phyloP scores from a whole-genome alignment of 2,888 invertebrate species.

The Harpagoxenus sublaevis region DNA sequence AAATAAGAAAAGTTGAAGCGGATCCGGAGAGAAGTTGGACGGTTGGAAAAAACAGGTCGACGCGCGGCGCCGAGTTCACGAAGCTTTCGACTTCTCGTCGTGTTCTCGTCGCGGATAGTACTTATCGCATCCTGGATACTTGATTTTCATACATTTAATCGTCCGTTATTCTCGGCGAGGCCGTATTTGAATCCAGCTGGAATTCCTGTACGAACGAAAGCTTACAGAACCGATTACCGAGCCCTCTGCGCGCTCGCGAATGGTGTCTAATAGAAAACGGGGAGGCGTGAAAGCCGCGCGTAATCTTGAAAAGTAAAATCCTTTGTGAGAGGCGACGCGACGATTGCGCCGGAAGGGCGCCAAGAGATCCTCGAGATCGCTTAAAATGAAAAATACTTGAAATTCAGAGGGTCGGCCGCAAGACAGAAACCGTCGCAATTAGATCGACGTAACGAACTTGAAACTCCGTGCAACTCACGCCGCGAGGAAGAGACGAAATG shows the following conservation, averaged over 20 bases:
- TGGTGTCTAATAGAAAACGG: neutral
- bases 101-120: neutral
- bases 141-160: conserved; percentile 25
- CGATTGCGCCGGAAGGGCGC: neutral
- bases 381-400: conserved; percentile 47
- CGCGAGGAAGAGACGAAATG: conserved; percentile 29
- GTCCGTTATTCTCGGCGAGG: neutral
- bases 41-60: neutral
- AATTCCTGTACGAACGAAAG: neutral
- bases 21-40: conserved; percentile 6
- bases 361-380: conserved; percentile 25
- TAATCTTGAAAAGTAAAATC: conserved; percentile 10
- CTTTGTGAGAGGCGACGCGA: neutral
- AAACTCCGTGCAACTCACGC: conserved; percentile 44
- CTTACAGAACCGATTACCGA: neutral
- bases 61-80: conserved; percentile 16
- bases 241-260: neutral
- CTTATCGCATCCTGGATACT: neutral
- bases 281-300: neutral
- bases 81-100: neutral
- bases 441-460: conserved; percentile 49
- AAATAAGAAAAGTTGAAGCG: conserved; percentile 18
- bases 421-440: conserved; percentile 40
- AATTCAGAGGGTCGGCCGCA: conserved; percentile 34
- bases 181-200: neutral